These are phyloP conservation scores for Tarsius wallacei DNA, from an alignment of 2,797 vertebrate species.

Conservation along the genomic window DNA sequence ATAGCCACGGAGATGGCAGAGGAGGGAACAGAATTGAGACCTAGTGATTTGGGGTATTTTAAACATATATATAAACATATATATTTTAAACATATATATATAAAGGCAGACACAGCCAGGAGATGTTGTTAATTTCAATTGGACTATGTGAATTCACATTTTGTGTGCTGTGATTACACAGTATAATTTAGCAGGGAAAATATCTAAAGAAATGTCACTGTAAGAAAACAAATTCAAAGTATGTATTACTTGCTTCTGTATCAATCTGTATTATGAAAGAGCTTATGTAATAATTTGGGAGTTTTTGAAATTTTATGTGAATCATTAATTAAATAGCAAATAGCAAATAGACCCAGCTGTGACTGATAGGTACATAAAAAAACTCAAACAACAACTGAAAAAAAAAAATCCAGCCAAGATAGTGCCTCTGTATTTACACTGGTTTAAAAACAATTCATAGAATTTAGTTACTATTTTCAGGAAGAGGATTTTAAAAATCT, in stretches of 20 bases:
- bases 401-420: neutral
- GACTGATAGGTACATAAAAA: neutral
- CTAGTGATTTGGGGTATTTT: neutral
- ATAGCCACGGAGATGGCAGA: neutral
- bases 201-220: neutral
- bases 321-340: slow-evolving; percentile 1
- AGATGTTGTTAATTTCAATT: neutral
- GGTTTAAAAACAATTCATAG: neutral
- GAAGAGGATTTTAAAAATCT: neutral
- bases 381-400: neutral
- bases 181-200: neutral
- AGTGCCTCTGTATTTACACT: neutral
- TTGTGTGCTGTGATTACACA: neutral
- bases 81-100: neutral
- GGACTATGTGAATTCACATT: neutral
- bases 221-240: neutral
- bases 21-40: neutral
- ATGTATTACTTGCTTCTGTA: neutral
- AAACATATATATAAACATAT: too few relatives aligned
- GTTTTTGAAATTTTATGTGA: slow-evolving; percentile 42
- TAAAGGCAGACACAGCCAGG: neutral
- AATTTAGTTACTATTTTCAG: slow-evolving; percentile 46
- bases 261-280: neutral
- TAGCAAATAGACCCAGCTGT: neutral
- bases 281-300: neutral